Percentiles rank a stretch among this genome's conserved stretches.
Conservation (phyloP, 2,797 vertebrate genomes). For the Rhabdomys pumilio region DNA sequence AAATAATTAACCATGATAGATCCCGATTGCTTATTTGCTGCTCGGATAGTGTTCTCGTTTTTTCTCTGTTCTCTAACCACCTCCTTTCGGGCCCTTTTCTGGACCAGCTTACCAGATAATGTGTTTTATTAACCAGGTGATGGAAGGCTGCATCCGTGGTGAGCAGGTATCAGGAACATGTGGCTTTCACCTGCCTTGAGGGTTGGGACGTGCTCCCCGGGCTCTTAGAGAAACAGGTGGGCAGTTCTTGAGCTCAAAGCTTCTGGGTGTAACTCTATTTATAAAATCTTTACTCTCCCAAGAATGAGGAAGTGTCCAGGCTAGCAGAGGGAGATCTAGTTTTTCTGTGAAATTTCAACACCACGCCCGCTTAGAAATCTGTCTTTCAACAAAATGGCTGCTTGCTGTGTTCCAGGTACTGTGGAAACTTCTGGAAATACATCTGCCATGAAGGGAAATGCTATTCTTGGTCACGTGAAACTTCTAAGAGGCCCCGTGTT, state of each 20-base stretch:
- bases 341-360: conserved; percentile 34
- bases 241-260: conserved; percentile 10
- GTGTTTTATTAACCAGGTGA: conserved; percentile 67
- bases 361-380: background rate
- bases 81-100: conserved; percentile 63
- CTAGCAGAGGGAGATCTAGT: background rate
- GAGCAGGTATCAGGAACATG: conserved; percentile 15
- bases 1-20: conserved; percentile 90
- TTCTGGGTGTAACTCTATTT: conserved; percentile 31
- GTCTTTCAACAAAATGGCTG: background rate
- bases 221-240: conserved; percentile 1
- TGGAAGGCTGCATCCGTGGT: background rate
- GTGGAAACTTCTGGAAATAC: conserved; percentile 61
- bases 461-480: background rate
- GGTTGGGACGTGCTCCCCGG: conserved; percentile 8
- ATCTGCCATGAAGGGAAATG: background rate
- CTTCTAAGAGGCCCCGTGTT: background rate
- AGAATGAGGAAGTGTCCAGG: conserved; percentile 12
- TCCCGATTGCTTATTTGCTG: conserved; percentile 83
- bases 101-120: conserved; percentile 76
- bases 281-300: conserved; percentile 53
- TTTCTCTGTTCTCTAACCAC: conserved; percentile 75
- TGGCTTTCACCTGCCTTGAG: background rate
- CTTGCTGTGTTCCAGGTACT: background rate
- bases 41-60: conserved; percentile 65